Evolutionary conservation across 2,888 invertebrate species (phyloP), one percentile per base, ranked within the genome.

Genomic region (Trichopria drosophilae): DNA sequence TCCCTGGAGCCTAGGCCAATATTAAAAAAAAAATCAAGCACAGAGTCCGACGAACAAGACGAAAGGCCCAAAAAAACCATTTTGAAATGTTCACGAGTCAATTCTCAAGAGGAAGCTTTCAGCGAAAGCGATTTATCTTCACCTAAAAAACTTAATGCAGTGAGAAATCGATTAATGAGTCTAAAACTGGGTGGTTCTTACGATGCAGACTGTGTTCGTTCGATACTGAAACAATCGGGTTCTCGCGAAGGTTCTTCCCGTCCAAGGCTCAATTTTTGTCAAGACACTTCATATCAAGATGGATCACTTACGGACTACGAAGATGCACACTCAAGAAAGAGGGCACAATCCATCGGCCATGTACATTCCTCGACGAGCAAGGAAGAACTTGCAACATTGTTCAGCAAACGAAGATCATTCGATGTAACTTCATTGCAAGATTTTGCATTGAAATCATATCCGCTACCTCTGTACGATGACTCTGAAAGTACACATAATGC

Each of bases 21-120:
- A 66, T 73, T 93, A 28, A 93, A 93, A 76, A 93, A 93, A 78
- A 92, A 93, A 72, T 86, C 86, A 1, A 86, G 85, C 56, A 83
- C 85, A 0, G 88, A 88, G 66, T 84, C 85, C 35, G 86, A 86
- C 57, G 88, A 88, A 62, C 80, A 82, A 64, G 86, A 84, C 37
- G 88, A 86, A 61, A 80, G 83, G 60, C 86, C 86, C 0, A 85
- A 82, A 65, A 84, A 82, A 67, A 88, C 91, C 22, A 92, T 92
- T 62, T 76, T 92, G 32, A 92, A 91, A 72, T 81, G 83, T 36
- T 83, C 85, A 1, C 84, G 84, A 62, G 85, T 83, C 67, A 79
- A 82, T 66, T 84, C 84, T 20, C 81, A 83, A 41, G 86, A 85
- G 61, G 84, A 85, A 69, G 66, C 66, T 20, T 79, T 78, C 75